Evolutionary conservation across 2,888 invertebrate species (phyloP), one percentile per base, ranked within the genome.

Genomic region (Plagiodera versicolora): DNA sequence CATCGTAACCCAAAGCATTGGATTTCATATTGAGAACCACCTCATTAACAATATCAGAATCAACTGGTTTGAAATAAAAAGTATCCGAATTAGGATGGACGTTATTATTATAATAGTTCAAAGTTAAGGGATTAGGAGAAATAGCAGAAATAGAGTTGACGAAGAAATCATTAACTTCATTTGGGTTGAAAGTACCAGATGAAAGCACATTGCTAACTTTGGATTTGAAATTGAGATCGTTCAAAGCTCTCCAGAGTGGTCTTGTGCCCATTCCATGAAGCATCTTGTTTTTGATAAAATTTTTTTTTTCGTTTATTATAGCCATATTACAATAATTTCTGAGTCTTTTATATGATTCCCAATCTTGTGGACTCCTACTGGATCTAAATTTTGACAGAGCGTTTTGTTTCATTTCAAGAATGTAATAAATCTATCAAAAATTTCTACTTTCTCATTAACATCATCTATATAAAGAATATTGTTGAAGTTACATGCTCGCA

Each of bases 331-430:
- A 46, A 20, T 46, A 46, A 16, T 46, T 46, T 46, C 46, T 46
- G 3, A 46, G 18, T 16, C 46, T 46, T 18, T 46, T 46, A 16
- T 18, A 46, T 14, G 18, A 46, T 46, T 46, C 46, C 46, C 46
- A 46, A 18, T 46, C 19, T 16, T 46, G 46, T 14, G 46, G 46
- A 46, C 18, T 46, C 46, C 46, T 46, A 20, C 46, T 46, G 46
- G 46, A 46, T 46, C 46, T 46, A 46, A 14, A 46, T 46, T 16
- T 46, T 18, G 46, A 46, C 2, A 46, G 46, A 46, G 46, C 46
- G 14, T 46, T 46, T 46, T 16, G 18, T 20, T 46, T 46, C 46
- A 46, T 17, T 46, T 46, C 9, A 17, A 46, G 46, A 46, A 46
- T 46, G 18, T 46, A 11, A 46, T 46, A 3, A 46, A 2, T 46